These are phyloP conservation scores for Anthopleura xanthogrammica DNA, from an alignment of 92 coral and sea anemone genomes.

Conservation along the genomic window DNA sequence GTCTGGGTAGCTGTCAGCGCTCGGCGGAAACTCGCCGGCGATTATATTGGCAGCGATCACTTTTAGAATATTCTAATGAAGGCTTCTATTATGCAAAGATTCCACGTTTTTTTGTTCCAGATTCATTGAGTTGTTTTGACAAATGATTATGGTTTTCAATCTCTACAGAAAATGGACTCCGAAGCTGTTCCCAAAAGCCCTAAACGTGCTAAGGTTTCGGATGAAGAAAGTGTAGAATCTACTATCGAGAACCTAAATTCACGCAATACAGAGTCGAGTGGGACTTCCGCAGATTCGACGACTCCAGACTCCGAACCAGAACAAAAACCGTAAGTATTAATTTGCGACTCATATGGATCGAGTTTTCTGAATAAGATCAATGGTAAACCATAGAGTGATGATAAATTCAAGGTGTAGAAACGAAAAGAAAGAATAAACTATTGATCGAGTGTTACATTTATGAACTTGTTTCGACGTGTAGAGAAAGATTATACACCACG, in stretches of 20 bases:
- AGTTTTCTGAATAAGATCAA: slow-evolving; percentile 4
- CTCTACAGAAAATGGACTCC: slow-evolving; percentile 63
- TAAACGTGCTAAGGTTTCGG: slow-evolving; percentile 70
- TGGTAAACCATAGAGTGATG: not conserved
- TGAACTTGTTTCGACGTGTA: slow-evolving; percentile 17
- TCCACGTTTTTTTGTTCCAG: slow-evolving; percentile 20
- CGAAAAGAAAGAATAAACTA: not conserved
- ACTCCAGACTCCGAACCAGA: slow-evolving; percentile 19
- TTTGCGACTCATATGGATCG: not conserved
- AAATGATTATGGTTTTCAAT: slow-evolving; percentile 10
- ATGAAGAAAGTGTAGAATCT: slow-evolving; percentile 39
- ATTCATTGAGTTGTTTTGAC: not conserved
- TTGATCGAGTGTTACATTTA: not conserved
- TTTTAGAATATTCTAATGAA: slow-evolving; percentile 42
- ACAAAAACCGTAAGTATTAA: slow-evolving; percentile 25
- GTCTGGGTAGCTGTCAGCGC: slow-evolving; percentile 49
- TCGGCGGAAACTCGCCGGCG: slow-evolving; percentile 39
- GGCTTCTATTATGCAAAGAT: slow-evolving; percentile 67
- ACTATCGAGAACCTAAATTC: slow-evolving; percentile 26
- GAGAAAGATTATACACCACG: slow-evolving; percentile 3
- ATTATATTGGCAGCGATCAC: slow-evolving; percentile 15
- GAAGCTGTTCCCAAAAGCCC: slow-evolving; percentile 69
- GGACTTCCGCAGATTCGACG: slow-evolving; percentile 42
- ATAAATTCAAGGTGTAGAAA: not conserved
- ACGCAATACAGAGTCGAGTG: slow-evolving; percentile 28